Evolutionary conservation across 2,113 vertebrate genomes (phyloP).

Genomic region (Rhabdomys dilectus): DNA sequence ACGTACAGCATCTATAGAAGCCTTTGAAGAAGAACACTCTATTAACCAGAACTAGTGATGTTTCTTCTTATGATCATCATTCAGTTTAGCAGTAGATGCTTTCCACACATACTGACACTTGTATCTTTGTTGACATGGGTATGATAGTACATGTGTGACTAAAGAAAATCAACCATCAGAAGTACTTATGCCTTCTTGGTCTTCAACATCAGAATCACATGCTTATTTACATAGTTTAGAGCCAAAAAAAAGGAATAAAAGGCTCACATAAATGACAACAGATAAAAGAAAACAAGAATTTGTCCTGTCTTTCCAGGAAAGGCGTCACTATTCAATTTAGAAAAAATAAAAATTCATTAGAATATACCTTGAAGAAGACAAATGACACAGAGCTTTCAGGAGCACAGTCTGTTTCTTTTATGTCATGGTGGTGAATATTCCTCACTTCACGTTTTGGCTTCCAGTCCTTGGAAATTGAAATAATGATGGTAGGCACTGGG

Average conservation of each 20-base stretch:
- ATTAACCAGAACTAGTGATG: background rate
- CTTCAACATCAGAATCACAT: slow-evolving; percentile 47
- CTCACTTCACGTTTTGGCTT: slow-evolving; percentile 55
- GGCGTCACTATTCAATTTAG: slow-evolving; percentile 36
- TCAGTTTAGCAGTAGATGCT: background rate
- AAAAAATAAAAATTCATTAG: slow-evolving; percentile 85
- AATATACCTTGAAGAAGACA: slow-evolving; percentile 78
- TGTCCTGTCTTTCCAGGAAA: slow-evolving; percentile 62
- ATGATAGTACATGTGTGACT: slow-evolving; percentile 58
- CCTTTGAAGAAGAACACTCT: slow-evolving; percentile 13
- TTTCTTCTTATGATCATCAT: background rate
- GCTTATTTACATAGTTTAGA: background rate
- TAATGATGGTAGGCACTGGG: slow-evolving; percentile 60
- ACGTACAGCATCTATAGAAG: background rate
- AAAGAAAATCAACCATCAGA: slow-evolving; percentile 53
- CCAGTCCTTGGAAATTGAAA: slow-evolving; percentile 64
- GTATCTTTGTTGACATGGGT: slow-evolving; percentile 12
- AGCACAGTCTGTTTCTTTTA: slow-evolving; percentile 79
- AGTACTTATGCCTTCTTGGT: slow-evolving; percentile 29
- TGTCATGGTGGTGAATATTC: slow-evolving; percentile 75
- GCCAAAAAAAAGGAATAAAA: slow-evolving; percentile 70
- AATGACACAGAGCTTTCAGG: slow-evolving; percentile 81
- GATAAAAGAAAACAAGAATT: slow-evolving; percentile 58
- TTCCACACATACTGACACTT: slow-evolving; percentile 30
- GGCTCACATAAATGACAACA: slow-evolving; percentile 25